A percentile compares a stretch with the other conserved stretches of the same genome.
Conservation (phyloP, 2,113 vertebrate species). For the Pterocles gutturalis region DNA sequence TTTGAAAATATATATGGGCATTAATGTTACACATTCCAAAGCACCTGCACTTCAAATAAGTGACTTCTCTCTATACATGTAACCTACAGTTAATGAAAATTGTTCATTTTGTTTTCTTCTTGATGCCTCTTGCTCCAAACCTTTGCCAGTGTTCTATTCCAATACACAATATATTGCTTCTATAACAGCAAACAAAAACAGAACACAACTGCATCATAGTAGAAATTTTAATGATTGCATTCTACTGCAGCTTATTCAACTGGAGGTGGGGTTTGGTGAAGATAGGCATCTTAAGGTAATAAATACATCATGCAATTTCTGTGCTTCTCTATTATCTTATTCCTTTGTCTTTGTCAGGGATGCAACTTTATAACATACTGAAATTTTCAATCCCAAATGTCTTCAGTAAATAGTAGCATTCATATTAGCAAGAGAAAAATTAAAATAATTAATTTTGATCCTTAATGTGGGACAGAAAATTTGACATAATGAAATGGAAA, state of each 20-base stretch:
- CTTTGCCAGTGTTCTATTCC: neutral
- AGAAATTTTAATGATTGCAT: neutral
- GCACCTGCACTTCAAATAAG: neutral
- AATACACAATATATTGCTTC: neutral
- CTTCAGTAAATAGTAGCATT: neutral
- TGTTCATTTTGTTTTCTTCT: neutral
- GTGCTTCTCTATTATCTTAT: conserved; percentile 47
- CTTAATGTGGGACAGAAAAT: conserved; percentile 73
- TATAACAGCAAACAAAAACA: neutral
- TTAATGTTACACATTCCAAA: conserved; percentile 1
- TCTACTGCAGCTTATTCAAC: neutral
- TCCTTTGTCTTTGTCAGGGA: conserved; percentile 8
- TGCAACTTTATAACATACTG: neutral
- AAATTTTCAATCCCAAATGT: conserved; percentile 68
- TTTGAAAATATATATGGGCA: conserved; percentile 11
- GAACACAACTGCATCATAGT: neutral
- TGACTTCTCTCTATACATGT: neutral
- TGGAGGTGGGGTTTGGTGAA: conserved; percentile 64
- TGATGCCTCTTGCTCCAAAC: conserved; percentile 66
- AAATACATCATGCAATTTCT: conserved; percentile 63
- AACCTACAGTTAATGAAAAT: neutral
- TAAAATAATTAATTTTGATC: neutral
- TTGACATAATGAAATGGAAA: conserved; percentile 74
- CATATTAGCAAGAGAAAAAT: neutral
- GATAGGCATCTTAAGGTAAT: conserved; percentile 28